A percentile compares a stretch with the other conserved stretches of the same genome.
Conservation (phyloP, 2,113 vertebrate genomes). For the Saccopteryx bilineata region DNA sequence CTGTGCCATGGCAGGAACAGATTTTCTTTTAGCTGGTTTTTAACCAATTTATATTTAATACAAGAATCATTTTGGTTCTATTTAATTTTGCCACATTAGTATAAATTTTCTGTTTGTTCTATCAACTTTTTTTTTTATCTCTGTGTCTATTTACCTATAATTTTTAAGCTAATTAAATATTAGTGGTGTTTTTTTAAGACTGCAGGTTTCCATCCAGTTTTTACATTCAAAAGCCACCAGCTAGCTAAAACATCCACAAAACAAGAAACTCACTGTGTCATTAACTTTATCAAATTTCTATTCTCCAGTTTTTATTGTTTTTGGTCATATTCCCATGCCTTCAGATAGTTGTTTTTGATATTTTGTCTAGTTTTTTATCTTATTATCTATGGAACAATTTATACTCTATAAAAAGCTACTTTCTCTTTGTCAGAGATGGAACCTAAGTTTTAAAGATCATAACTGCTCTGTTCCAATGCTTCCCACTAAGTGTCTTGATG, state of each 20-base stretch:
- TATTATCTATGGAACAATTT: neutral
- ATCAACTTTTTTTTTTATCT: slow-evolving; percentile 1
- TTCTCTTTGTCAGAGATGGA: neutral
- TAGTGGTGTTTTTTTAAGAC: neutral
- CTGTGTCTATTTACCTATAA: neutral
- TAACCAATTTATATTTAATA: slow-evolving; percentile 38
- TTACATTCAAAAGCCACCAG: neutral
- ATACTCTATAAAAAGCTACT: neutral
- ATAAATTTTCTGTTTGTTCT: neutral
- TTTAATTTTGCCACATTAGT: slow-evolving; percentile 12
- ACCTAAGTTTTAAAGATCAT: slow-evolving; percentile 45
- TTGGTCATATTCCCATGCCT: neutral
- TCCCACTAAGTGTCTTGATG: neutral
- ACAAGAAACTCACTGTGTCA: neutral
- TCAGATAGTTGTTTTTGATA: neutral
- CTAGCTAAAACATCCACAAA: neutral
- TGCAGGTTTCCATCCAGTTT: neutral
- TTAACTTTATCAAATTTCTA: neutral
- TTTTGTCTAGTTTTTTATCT: neutral
- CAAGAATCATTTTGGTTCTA: neutral
- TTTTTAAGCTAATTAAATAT: slow-evolving; percentile 22
- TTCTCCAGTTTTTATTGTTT: neutral
- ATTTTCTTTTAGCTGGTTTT: neutral
- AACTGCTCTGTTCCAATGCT: neutral
- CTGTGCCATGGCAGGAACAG: too few species aligned